Conservation (phyloP, 2,888 invertebrate species). For the Ophioninae sp. region DNA sequence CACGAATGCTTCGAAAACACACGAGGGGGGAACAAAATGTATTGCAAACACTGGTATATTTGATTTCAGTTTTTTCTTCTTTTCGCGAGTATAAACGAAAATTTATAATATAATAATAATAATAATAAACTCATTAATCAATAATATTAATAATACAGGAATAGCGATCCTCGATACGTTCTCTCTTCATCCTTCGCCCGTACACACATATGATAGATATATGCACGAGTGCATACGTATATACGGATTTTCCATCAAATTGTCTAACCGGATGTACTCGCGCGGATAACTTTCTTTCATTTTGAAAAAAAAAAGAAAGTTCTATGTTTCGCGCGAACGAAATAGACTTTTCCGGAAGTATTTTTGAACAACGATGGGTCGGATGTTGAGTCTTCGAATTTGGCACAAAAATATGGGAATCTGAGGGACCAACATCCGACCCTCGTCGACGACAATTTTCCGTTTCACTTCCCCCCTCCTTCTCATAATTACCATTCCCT, state of each 20-base stretch:
- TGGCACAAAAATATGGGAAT: constrained; percentile 63
- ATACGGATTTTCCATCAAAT: constrained; percentile 2
- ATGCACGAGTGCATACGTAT: constrained; percentile 13
- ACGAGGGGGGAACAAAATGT: constrained; percentile 48
- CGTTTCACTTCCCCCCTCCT: not conserved
- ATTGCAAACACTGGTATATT: constrained; percentile 79
- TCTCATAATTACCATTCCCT: not conserved
- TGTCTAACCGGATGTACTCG: not conserved
- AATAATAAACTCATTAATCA: constrained; percentile 69
- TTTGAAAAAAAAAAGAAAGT: constrained; percentile 33
- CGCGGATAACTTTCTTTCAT: not conserved
- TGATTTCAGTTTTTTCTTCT: constrained; percentile 68
- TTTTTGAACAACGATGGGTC: constrained; percentile 29
- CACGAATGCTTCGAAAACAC: constrained; percentile 1
- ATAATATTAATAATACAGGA: constrained; percentile 73
- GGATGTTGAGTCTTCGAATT: constrained; percentile 53
- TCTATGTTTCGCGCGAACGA: constrained; percentile 6
- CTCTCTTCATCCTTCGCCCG: constrained; percentile 30
- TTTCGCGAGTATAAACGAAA: constrained; percentile 78
- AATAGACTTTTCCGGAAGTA: constrained; percentile 4
- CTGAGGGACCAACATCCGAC: constrained; percentile 51
- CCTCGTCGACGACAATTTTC: constrained; percentile 13
- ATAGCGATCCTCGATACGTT: constrained; percentile 68
- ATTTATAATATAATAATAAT: constrained; percentile 69
- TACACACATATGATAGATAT: constrained; percentile 7